Conservation (phyloP, 2,113 vertebrate species). For the Erythrolamprus reginae region DNA sequence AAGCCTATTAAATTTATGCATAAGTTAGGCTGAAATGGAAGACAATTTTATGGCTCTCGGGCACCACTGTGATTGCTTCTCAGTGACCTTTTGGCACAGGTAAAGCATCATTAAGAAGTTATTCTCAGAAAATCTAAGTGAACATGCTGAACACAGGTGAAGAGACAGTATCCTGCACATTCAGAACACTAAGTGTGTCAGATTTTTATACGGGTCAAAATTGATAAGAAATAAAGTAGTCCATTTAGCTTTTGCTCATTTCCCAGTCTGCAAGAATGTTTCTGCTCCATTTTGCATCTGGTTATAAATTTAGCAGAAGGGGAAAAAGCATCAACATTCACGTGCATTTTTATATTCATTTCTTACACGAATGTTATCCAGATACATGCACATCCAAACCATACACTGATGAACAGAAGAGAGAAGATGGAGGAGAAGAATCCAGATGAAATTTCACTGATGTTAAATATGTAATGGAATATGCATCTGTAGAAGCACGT, state of each 20-base stretch:
- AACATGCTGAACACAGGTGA: neutral
- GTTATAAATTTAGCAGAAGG: neutral
- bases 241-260: neutral
- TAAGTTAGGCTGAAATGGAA: neutral
- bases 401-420: neutral
- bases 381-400: neutral
- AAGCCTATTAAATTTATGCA: neutral
- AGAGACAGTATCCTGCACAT: neutral
- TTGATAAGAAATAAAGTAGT: neutral
- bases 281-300: neutral
- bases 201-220: neutral
- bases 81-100: neutral
- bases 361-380: neutral
- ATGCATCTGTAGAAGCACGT: neutral
- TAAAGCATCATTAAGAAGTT: neutral
- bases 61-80: neutral
- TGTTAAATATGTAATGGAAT: neutral
- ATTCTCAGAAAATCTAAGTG: neutral
- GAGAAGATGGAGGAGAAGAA: neutral
- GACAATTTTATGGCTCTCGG: neutral
- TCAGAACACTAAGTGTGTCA: neutral
- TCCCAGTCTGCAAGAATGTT: neutral
- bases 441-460: neutral
- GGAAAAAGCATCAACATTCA: neutral
- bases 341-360: neutral